Evolutionary conservation across 2,888 invertebrate genomes (phyloP), one percentile per base, ranked within the genome.

Genomic region (Dryocosmus kuriphilus): DNA sequence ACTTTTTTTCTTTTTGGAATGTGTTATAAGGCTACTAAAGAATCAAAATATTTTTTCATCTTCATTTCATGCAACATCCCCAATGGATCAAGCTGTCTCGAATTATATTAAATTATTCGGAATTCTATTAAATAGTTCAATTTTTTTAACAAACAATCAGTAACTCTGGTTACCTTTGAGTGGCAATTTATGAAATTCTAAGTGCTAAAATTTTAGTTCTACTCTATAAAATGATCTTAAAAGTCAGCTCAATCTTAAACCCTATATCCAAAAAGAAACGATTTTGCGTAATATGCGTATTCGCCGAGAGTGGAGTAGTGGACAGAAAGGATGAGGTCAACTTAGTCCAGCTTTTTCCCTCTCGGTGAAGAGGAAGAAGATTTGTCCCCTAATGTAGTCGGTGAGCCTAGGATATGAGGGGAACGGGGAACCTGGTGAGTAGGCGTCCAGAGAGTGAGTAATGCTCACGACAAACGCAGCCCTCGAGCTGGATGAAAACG

Each of bases 381-480:
- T 90, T 90, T 90, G 90, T 90, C 88, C 90, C 89, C 89, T 91
- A 91, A 91, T 91, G 90, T 91, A 90, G 91, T 91, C 90, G 89
- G 87, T 84, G 88, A 88, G 89, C 86, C 87, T 85, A 87, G 87
- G 86, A 88, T 79, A 82, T 75, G 71, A 81, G 86, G 82, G 80
- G 77, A 74, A 62, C 32, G 77, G 81, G 82, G 81, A 79, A 75
- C 19, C 77, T 77, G 73, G 76, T 76, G 80, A 74, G 77, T 77
- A 81, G 80, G 77, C 71, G 71, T 71, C 71, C 71, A 71, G 71
- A 83, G 82, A 81, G 90, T 91, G 91, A 91, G 91, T 91, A 91
- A 91, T 91, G 91, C 90, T 91, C 90, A 90, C 90, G 91, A 91
- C 91, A 91, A 91, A 91, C 90, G 89, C 91, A 91, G 91, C 88